phyloP scores from a whole-genome alignment of 1,140 invertebrate species.

The Drosophila sechellia region DNA sequence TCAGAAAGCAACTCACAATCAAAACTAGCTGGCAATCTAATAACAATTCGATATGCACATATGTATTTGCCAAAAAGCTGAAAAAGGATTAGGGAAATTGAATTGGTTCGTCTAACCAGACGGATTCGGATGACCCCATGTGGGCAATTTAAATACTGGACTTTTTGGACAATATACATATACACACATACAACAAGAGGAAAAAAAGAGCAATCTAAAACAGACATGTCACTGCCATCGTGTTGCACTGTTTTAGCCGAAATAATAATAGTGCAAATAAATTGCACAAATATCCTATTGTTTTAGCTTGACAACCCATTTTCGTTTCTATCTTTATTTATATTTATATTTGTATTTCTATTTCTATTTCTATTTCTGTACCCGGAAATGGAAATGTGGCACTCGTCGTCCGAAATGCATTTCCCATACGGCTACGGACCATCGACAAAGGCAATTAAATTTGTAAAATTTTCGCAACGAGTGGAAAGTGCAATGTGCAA shows the following conservation, averaged over 20 bases:
- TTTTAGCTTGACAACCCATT: conserved; percentile 1
- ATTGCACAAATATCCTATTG: conserved; percentile 24
- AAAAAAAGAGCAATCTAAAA: conserved; percentile 15
- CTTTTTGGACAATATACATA: conserved; percentile 7
- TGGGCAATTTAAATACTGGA: conserved; percentile 27
- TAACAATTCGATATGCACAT: neutral
- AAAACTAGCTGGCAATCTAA: neutral
- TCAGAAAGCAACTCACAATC: neutral
- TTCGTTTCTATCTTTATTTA: neutral
- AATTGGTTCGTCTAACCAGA: conserved; percentile 18
- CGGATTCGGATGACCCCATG: conserved; percentile 13
- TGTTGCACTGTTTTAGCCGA: conserved; percentile 1
- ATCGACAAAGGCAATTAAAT: conserved; percentile 70
- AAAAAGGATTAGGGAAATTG: conserved; percentile 33
- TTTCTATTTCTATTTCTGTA: neutral
- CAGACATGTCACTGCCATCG: conserved; percentile 29
- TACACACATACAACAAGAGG: neutral
- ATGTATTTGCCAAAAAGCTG: conserved; percentile 1
- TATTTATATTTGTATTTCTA: neutral
- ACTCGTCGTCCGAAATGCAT: conserved; percentile 25
- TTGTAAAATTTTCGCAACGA: conserved; percentile 39
- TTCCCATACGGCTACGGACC: neutral
- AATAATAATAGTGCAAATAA: conserved; percentile 54
- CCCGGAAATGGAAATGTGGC: neutral
- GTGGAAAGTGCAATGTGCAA: conserved; percentile 1